Base-by-base conservation (phyloP, 64 coral and sea anemone species). In the Stichodactyla mertensii region DNA sequence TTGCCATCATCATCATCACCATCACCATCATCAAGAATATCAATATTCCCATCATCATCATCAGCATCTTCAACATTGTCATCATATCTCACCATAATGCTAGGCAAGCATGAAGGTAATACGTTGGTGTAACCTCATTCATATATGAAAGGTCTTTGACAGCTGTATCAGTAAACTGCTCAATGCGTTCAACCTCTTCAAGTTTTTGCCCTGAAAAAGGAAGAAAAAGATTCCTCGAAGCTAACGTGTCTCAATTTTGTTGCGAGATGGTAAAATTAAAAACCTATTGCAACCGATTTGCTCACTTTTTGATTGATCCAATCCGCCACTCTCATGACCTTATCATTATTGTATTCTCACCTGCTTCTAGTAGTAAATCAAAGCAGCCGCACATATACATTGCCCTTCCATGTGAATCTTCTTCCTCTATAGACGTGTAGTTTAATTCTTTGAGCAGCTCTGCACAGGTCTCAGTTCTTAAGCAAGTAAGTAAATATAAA, bases 361-460 rank as follows among this genome's bases (percentile, higher is more conserved):
- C 93, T 54, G 92, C 93, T 52, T 99, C 97, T 5, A 99, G 88
- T 51, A 95, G 90, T 69, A 99, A 77, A 80, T 99, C 97, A 59
- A 99, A 90, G 71, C 97, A 94, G 60, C 90, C 91, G 71, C 90
- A 99, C 85, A 92, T 95, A 56, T 99, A 99, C 54, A 99, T 80
- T 18, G 97, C 97, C 31, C 83, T 89, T 27, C 97, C 97, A 19
- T 93, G 97, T 16, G 88, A 87, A 27, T 99, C 93, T 77, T 90
- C 91, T 24, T 67, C 83, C 70, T 99, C 97, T 18, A 80, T 55
- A 4, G 97, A 87, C 2, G 91, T 83, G 54, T 92, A 92, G 45
- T 99, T 99, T 14, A 99, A 85, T 51, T 94, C 86, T 52, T 90
- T 94, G 12, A 94, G 85, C 4, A 94, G 71, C 8, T 94, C 92